Base-by-base conservation (phyloP, 2,797 vertebrate species). In the Artibeus jamaicensis region DNA sequence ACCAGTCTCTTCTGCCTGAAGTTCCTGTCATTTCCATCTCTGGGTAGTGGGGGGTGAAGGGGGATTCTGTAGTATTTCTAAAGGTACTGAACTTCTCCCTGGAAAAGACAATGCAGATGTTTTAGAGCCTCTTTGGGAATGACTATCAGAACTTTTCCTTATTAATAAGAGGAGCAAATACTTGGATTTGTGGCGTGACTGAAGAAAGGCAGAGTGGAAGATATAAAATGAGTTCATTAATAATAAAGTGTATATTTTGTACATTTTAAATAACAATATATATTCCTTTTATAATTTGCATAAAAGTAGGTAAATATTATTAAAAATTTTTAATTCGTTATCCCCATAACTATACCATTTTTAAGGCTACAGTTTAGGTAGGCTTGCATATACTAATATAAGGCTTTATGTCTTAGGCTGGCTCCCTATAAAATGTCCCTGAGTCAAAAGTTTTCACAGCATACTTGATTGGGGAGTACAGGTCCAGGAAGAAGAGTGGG, bases 281-380 rank as follows among this genome's bases (percentile, higher is more conserved):
- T 42, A 44, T 62, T 29, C 48, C 15, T 55, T 19, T 84, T 21
- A 57, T 32, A 81, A 79, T 91, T 39, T 57, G n/a, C 37, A 91
- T 42, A 77, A 94, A 79, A 67, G 77, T 3, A 86, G 22, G 26
- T 53, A 59, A 83, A 65, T 62, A 53, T 22, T 83, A 71, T 26
- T 55, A 50, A 71, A 57, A 12, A 2, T 67, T 8, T 77, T 89
- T 48, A 84, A 21, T 15, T 29, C 6, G 19, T 37, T 84, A 88
- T 59, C n/a, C 6, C 21, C 24, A 77, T 77, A 90, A 62, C 22
- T 86, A 32, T 29, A 77, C 76, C 42, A 50, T 34, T 79, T 22
- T 55, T 46, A 67, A 67, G 42, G 19, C 26, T 39, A 2, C n/a
- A 46, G 6, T 50, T 34, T 39, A 53, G 22, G 12, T 44, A 34